Conservation (phyloP, 2,113 vertebrate genomes). For the Gymnogyps californianus region DNA sequence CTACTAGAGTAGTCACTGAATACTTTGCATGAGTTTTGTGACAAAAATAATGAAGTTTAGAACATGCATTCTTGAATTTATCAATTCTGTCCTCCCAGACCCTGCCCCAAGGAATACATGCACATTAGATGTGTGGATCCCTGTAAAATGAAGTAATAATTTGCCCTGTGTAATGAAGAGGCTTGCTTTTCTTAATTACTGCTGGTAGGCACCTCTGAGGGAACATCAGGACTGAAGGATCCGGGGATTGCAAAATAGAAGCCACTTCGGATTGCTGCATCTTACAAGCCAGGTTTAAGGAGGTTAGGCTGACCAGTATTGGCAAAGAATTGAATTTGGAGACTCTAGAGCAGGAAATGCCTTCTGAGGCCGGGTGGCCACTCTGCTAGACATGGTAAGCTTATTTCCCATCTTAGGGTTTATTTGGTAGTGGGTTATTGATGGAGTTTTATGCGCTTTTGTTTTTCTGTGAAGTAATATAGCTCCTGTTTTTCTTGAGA, state of each 20-base stretch:
- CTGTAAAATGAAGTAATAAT: neutral
- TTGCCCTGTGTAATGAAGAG: neutral
- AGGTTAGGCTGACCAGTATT: neutral
- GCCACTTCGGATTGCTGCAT: neutral
- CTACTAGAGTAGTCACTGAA: neutral
- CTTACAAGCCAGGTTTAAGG: fast-evolving
- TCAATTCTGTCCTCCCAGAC: neutral
- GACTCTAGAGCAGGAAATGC: neutral
- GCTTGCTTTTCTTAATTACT: neutral
- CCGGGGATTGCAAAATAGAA: neutral
- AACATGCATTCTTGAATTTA: neutral
- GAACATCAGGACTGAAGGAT: neutral
- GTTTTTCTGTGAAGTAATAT: neutral
- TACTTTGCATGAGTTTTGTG: neutral
- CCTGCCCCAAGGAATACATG: neutral
- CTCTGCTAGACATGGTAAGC: neutral
- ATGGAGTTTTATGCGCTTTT: neutral
- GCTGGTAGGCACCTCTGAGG: neutral
- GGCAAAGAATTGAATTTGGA: neutral
- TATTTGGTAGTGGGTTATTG: neutral
- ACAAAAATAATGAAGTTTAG: neutral
- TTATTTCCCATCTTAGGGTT: neutral
- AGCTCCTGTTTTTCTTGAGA: neutral
- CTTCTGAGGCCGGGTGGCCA: neutral
- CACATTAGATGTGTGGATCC: neutral